Evolutionary conservation across 2,888 invertebrate species (phyloP), one percentile per base, ranked within the genome.

Genomic region (Crepidodera aurea): DNA sequence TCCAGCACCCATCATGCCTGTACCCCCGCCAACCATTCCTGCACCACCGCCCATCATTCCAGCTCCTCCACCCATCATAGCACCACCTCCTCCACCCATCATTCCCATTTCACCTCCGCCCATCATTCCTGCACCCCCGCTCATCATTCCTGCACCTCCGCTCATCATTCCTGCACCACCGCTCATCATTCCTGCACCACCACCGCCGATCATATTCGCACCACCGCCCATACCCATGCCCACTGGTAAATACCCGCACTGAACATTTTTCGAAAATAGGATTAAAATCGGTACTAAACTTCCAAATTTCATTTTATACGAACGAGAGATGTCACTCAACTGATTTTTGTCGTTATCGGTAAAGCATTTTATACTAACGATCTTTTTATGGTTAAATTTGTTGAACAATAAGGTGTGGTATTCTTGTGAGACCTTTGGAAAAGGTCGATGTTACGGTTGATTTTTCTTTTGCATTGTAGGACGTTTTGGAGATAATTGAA

Each of bases 1-100:
- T 22, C 39, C 53, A 7, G 16, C 34, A 12, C 4, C 25, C 60
- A 60, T 57, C 60, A 53, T 60, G 1, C 51, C 51, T 6, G 65
- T 71, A 12, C 70, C 44, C 1, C 46, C 46, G 2, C 46, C 46
- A 1, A 22, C 53, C 62, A 83, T 83, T 67, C 83, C 83, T 0
- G 25, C 46, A 46, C 84, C 70, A 5, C 82, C 71, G 8, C 83
- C 82, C 13, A 19, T 22, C 53, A 53, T 39, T 12, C 39, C 39
- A 10, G 32, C 34, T 32, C 32, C 34, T 1, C 25, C 46, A 7
- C 46, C 46, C 25, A 22, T 25, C 46, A 25, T 25, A 10, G 2
- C 25, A 6, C 8, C 46, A 2, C 13, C 46, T 1, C 46, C 46
- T 1, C 46, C 48, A 7, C 12, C 27, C 48, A 48, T 48, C 29